Evolutionary conservation across 2,888 invertebrate species (phyloP), one percentile per base, ranked within the genome.

Genomic region (Melolontha melolontha): DNA sequence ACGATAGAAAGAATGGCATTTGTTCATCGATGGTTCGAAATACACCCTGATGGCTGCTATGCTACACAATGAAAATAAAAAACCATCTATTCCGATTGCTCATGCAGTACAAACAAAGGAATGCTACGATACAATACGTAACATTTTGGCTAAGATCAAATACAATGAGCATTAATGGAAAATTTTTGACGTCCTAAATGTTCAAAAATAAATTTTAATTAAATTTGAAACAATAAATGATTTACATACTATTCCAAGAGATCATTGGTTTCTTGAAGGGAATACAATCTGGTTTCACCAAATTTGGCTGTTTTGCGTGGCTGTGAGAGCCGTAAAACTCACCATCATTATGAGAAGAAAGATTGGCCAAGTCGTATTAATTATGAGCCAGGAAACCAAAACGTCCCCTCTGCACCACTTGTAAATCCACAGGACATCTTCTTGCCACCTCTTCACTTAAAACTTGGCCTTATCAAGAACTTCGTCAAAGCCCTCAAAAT

Each of bases 401-500:
- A 65, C 14, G 65, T 42, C n/a, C n/a, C 39, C 57, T 59, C 22
- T 66, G 34, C 27, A 47, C 66, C 66, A 47, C 34, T 66, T 41
- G 42, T 66, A 44, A 66, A 59, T 6, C 29, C 27, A 57, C 57
- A 59, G 29, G 16, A 66, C 44, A 44, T 66, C 22, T 34, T 66
- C 16, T 17, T 62, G 55, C 66, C 66, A 66, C 66, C 59, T 47
- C 57, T 66, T 42, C 66, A 62, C 59, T 71, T 68, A n/a, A 71
- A 70, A 62, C 49, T 71, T 16, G 62, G 62, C 14, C 29, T 70
- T 22, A 70, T 64, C 12, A 67, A 68, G 27, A 63, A 68, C 39
- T 69, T 69, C 39, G 67, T 64, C 22, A 66, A 68, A 66, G 54
- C 71, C 41, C 49, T 75, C 14, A 76, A 79, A 65, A 71, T 77